Conservation (phyloP, 2,113 vertebrate genomes). For the Sciurus niger region DNA sequence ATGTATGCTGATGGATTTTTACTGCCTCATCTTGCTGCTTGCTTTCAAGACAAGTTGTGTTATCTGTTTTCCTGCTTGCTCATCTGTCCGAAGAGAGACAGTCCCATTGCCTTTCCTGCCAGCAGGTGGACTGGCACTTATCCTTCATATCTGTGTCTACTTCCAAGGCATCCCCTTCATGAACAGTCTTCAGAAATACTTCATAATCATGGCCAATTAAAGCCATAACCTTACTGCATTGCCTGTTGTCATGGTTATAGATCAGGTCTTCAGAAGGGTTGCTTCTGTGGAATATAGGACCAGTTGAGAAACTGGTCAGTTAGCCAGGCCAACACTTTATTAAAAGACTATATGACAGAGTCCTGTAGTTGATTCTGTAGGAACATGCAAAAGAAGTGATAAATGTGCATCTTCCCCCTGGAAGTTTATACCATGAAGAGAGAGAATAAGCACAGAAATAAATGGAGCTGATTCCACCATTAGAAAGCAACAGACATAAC, state of each 20-base stretch:
- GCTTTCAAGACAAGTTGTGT: constrained; percentile 85
- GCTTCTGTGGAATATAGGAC: constrained; percentile 20
- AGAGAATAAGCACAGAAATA: constrained; percentile 56
- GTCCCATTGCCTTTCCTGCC: constrained; percentile 76
- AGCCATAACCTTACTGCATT: constrained; percentile 67
- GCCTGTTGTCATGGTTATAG: constrained; percentile 24
- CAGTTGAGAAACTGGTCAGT: background rate
- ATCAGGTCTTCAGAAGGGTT: constrained; percentile 65
- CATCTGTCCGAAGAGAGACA: constrained; percentile 75
- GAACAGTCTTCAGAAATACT: constrained; percentile 72
- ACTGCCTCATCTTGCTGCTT: constrained; percentile 86
- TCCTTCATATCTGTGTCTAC: constrained; percentile 43
- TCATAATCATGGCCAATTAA: constrained; percentile 79
- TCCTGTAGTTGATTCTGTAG: background rate
- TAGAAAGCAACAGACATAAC: constrained; percentile 31
- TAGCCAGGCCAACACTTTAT: constrained; percentile 45
- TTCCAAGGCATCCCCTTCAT: constrained; percentile 11
- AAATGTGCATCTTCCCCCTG: background rate
- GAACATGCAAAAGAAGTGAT: constrained; percentile 28
- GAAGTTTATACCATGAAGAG: background rate
- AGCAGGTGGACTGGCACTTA: constrained; percentile 69
- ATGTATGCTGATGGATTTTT: constrained; percentile 89
- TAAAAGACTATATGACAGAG: constrained; percentile 47
- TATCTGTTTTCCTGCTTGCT: constrained; percentile 81
- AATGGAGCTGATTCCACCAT: constrained; percentile 53